Base-by-base conservation (phyloP, 2,113 vertebrate species). In the Emydura subglobosa region DNA sequence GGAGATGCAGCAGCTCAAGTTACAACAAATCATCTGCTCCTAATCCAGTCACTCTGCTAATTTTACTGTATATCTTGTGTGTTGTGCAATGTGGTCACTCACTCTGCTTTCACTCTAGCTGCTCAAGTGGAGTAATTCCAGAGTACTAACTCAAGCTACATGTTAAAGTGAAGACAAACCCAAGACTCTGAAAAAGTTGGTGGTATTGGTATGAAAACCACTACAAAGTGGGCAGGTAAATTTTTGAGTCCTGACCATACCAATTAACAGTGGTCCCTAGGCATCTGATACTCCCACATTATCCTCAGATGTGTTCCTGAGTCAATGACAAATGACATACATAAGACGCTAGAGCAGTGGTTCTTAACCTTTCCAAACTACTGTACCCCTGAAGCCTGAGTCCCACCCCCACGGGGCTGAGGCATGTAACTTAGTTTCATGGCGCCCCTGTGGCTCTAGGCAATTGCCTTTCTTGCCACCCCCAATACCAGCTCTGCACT, bases 61-160 rank as follows among this genome's bases (percentile, higher is more conserved):
- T 72, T 31, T 27, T 1, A 0, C 16, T 34, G 17, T 0, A 0
- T 65, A 83, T 81, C 90, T 93, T 72, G 80, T 78, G 85, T 76
- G 85, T 53, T 87, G 93, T 78, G 86, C 78, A 88, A 61, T 72
- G 86, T 34, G 24, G 17, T 57, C 72, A 78, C 51, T 89, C 86
- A 82, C 55, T 74, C 76, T 61, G 10, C 13, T 83, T 34, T 61
- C 53, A 55, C 53, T 94, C 1, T 0, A 91, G 57, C 96, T 74
- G 57, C 96, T 74, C 65, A 95, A 82, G 57, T 87, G 79, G 87
- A 96, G 81, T 89, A 81, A 96, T 85, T 54, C 50, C 90, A 53
- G 86, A 87, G 81, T 72, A 80, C 81, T 94, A 92, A 95, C 84
- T 96, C 88, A 86, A 92, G 83, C 85, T 91, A 88, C 95, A 22